Percentiles rank a stretch among this genome's conserved stretches.
Evolutionary conservation across 2,797 vertebrate genomes (phyloP).

Genomic region (Alcedo atthis): DNA sequence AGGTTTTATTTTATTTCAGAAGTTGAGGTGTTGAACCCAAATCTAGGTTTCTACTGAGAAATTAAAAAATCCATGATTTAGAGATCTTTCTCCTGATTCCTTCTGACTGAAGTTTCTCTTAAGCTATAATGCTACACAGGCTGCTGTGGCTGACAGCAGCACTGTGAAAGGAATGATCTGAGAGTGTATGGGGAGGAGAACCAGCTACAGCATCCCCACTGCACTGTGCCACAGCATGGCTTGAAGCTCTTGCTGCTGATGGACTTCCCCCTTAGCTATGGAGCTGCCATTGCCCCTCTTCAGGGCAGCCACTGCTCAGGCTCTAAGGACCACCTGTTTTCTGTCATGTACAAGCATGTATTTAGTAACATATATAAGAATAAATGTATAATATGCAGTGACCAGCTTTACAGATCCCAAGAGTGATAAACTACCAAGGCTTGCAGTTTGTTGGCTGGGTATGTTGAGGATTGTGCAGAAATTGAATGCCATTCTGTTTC

Average conservation of each 20-base stretch:
- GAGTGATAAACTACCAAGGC: neutral
- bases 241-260: neutral
- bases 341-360: neutral
- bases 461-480: neutral
- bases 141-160: neutral
- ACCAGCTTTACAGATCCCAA: neutral
- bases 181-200: neutral
- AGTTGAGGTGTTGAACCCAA: neutral
- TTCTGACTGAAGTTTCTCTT: neutral
- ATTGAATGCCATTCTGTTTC: neutral
- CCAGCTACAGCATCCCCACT: accelerated
- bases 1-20: neutral
- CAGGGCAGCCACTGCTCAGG: neutral
- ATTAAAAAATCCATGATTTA: neutral
- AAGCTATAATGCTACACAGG: neutral
- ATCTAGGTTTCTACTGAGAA: neutral
- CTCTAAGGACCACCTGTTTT: neutral
- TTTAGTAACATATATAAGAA: neutral
- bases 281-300: neutral
- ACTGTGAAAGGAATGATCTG: neutral
- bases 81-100: neutral
- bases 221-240: neutral
- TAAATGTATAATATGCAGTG: neutral
- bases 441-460: neutral
- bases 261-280: neutral